Evolutionary conservation across 2,888 invertebrate genomes (phyloP), one percentile per base, ranked within the genome.

Genomic region (Drosophila basisetae): DNA sequence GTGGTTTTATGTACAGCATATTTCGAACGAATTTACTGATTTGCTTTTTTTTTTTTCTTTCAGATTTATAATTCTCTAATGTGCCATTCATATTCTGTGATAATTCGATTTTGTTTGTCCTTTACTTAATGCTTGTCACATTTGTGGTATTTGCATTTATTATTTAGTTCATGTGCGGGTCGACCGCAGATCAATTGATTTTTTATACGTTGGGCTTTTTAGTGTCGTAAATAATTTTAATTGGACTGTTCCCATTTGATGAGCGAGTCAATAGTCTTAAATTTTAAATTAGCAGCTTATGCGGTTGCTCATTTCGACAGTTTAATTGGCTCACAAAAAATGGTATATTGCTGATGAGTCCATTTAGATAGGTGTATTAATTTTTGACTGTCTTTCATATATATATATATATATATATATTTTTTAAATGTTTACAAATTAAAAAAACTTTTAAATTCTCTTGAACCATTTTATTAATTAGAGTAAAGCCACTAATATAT

Each of bases 121-220:
- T 82, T 76, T 59, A 35, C 52, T 60, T 68, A 62, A 22, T 60
- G 56, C 56, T 33, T 73, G 54, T 74, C 77, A 73, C 60, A 71
- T 78, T 65, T 73, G 67, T 66, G 74, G 72, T 65, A 69, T 49
- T 63, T 37, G 58, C 71, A 79, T 72, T 69, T 69, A 70, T 37
- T 49, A 50, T 64, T 61, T 62, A 37, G n/a, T 55, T 59, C 28
- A 43, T 33, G 43, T 79, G 81, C 68, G 81, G 83, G 69, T 68
- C 54, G 62, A 87, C 84, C 90, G 37, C 85, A 76, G 61, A 60
- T 61, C 74, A 83, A 90, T 90, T 90, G 90, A 82, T 89, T 86
- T 88, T 84, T 78, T 80, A 84, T 79, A 66, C 50, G 54, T 71
- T 68, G 54, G 66, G 60, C 28, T 28, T 50, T 35, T 47, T 11